Conservation (phyloP, 2,797 vertebrate species). For the Zonotrichia albicollis region DNA sequence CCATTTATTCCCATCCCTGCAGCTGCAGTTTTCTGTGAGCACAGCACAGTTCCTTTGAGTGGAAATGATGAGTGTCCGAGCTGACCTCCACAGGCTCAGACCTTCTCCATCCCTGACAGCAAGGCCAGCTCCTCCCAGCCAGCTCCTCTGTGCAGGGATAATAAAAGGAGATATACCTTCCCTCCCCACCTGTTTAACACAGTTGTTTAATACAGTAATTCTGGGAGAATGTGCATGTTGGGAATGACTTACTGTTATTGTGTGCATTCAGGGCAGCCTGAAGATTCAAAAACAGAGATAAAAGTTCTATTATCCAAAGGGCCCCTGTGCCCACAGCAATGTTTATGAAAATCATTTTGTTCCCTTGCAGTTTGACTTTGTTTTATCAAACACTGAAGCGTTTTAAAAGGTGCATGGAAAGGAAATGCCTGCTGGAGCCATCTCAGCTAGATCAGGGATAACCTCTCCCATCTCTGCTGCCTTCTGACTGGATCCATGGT, state of each 20-base stretch:
- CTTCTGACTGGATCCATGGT: background rate
- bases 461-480: background rate
- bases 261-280: conserved; percentile 60
- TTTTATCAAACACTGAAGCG: conserved; percentile 30
- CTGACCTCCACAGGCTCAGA: background rate
- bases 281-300: conserved; percentile 73
- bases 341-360: conserved; percentile 74
- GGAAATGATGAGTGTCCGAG: background rate
- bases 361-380: conserved; percentile 53
- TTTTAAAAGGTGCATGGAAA: conserved; percentile 4
- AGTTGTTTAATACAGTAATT: conserved; percentile 73
- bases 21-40: background rate
- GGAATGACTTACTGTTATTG: conserved; percentile 60
- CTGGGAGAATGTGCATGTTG: conserved; percentile 63
- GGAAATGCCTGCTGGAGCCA: background rate
- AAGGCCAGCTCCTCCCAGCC: background rate
- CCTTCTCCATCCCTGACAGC: background rate
- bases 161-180: conserved; percentile 45
- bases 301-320: conserved; percentile 72
- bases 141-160: background rate
- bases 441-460: background rate
- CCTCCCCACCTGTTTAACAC: conserved; percentile 17
- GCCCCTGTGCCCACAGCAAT: conserved; percentile 43
- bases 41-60: background rate
- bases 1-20: background rate